Base-by-base conservation (phyloP, 2,113 vertebrate genomes). In the Caranx melampygus region DNA sequence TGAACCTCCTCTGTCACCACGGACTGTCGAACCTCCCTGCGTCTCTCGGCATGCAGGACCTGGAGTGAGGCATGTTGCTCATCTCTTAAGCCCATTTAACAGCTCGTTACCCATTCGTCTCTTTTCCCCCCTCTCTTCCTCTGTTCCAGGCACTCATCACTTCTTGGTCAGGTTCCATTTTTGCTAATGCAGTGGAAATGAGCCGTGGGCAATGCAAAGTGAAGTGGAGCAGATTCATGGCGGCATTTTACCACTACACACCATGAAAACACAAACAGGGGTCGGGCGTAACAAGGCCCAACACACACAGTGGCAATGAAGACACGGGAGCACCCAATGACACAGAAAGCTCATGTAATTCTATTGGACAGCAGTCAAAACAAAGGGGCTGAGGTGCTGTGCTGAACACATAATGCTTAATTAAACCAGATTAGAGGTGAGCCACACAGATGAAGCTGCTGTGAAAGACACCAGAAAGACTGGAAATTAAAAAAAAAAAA, bases 31-130 rank as follows among this genome's bases (percentile, higher is more conserved):
- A 21, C 44, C 60, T 63, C 37, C 21, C 47, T 14, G 40, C 57
- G 33, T 57, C 37, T 67, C 75, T 75, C 66, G 79, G 77, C 60
- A 51, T 63, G 67, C 81, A 78, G 74, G 75, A 79, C 78, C 86
- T 33, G 44, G 52, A 77, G 49, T 70, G 79, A 75, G 88, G 63
- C 85, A 83, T 75, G 73, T 64, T 64, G 76, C 82, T 93, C 89
- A 89, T 92, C 90, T 92, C 87, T 92, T 88, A 91, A 92, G 75
- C 89, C 89, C 90, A 91, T 93, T 94, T 92, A 92, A 91, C 84
- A 87, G 87, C 91, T 93, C 80, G 85, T 93, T 93, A 93, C 81
- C 79, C 87, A 80, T 79, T 73, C 60, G 44, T 86, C 82, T 78
- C 79, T 70, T 51, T 81, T 42, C 2, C 49, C 9, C 84, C 42